phyloP scores from a whole-genome alignment of 2,113 vertebrate genomes.

The Emberiza fucata region DNA sequence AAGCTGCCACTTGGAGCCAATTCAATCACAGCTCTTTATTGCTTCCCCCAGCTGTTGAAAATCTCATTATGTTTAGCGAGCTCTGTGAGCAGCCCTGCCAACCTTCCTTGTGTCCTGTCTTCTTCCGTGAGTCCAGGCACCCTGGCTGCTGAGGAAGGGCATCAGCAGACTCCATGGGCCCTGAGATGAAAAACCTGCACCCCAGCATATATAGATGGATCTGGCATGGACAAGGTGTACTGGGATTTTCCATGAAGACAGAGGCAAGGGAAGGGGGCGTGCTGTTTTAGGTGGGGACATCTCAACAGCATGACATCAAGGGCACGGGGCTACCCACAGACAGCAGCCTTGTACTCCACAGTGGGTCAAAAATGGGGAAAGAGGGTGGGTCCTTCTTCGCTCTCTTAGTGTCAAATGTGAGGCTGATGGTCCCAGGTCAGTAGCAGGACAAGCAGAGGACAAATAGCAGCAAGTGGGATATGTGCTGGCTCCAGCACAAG shows the following conservation, averaged over 20 bases:
- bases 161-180: rapidly evolving
- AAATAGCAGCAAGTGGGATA: not conserved
- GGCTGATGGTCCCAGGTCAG: not conserved
- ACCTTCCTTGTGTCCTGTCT: not conserved
- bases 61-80: not conserved
- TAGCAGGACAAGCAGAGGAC: not conserved
- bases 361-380: not conserved
- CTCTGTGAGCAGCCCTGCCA: not conserved
- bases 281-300: not conserved
- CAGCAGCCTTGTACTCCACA: not conserved
- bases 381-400: not conserved
- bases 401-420: not conserved
- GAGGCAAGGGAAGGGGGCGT: not conserved
- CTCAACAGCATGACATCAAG: not conserved
- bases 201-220: rapidly evolving
- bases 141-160: not conserved
- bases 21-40: not conserved
- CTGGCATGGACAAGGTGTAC: not conserved
- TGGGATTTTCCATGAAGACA: not conserved
- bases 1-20: not conserved
- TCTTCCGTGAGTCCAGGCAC: not conserved
- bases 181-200: rapidly evolving
- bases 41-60: not conserved
- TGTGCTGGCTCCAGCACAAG: not conserved
- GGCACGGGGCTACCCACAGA: not conserved